Evolutionary conservation across 2,888 invertebrate genomes (phyloP).

Genomic region (Muscina levida): DNA sequence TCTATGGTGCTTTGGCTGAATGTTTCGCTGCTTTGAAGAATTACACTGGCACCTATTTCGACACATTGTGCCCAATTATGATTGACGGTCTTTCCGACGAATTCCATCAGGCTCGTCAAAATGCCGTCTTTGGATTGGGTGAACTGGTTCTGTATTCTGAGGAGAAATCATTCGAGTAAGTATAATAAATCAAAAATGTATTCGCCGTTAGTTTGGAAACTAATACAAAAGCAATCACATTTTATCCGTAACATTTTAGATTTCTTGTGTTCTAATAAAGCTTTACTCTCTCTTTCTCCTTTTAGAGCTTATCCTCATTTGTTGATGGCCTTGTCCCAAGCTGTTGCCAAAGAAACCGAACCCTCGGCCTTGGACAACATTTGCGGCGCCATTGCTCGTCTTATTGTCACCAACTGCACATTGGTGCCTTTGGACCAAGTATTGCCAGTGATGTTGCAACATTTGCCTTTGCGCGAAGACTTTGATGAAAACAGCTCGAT

Average conservation of each 20-base stretch:
- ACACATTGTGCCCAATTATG: conserved; percentile 84
- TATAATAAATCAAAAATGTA: conserved; percentile 1
- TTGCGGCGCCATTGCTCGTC: conserved; percentile 87
- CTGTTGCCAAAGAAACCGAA: conserved; percentile 84
- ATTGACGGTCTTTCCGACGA: conserved; percentile 83
- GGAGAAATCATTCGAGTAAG: conserved; percentile 83
- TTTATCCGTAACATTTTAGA: too few relatives aligned
- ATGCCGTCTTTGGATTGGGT: conserved; percentile 88
- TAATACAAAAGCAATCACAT: too few relatives aligned
- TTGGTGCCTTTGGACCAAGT: conserved; percentile 87
- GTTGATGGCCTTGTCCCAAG: conserved; percentile 84
- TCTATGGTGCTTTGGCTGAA: conserved; percentile 87
- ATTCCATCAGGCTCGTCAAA: conserved; percentile 87
- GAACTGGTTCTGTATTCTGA: conserved; percentile 86
- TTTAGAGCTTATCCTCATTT: conserved; percentile 84
- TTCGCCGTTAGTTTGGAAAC: too few relatives aligned
- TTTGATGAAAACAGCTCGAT: conserved; percentile 87
- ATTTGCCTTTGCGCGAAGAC: conserved; percentile 87
- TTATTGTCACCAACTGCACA: conserved; percentile 84
- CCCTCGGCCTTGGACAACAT: conserved; percentile 87
- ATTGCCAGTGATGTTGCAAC: conserved; percentile 85
- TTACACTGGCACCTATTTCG: conserved; percentile 82
- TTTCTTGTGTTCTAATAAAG: conserved; percentile 38
- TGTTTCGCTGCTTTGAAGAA: conserved; percentile 84
- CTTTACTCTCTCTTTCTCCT: too few relatives aligned